Evolutionary conservation across 2,113 vertebrate genomes (phyloP), one percentile per base, ranked within the genome.

Genomic region (Paraplagusia blochii): DNA sequence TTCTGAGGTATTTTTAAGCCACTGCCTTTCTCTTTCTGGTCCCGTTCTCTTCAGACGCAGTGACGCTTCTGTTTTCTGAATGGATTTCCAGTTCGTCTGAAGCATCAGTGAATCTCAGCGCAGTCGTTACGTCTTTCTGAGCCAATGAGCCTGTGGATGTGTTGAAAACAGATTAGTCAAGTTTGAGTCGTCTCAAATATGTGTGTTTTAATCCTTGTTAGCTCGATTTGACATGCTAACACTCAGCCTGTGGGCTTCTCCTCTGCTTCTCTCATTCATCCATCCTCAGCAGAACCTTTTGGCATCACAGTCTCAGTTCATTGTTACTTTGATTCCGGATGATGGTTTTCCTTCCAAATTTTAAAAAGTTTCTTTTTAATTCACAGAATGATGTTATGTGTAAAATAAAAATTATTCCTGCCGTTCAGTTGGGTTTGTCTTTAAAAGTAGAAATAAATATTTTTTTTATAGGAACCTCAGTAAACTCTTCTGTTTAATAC

Each of bases 201-300:
- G 67, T 63, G 66, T 38, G 44, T 72, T 66, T 59, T 61, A 17
- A 53, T 14, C 57, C 54, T 72, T 38, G 39, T 77, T 76, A 56
- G 54, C 11, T 39, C 69, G 58, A 84, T 79, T 67, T 40, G 63
- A 62, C 22, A 67, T 54, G 60, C 45, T 58, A 48, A 55, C 15
- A 15, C 54, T 51, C 64, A 40, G 59, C 56, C 14, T 58, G 13
- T 2, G 53, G 72, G 52, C 33, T 10, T 16, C 58, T 38, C 46
- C 54, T 56, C 16, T 11, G 53, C 42, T 34, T 53, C 19, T 72
- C 66, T 53, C 7, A 11, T 59, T 74, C 56, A 67, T 61, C 77
- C 66, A 47, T 57, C 53, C 63, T 33, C 50, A 53, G 55, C 49
- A 14, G 47, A 47, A 66, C 38, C 45, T 14, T 55, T 63, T 45